phyloP scores from a whole-genome alignment of 2,113 vertebrate genomes.

The Mesembrinibis cayennensis region DNA sequence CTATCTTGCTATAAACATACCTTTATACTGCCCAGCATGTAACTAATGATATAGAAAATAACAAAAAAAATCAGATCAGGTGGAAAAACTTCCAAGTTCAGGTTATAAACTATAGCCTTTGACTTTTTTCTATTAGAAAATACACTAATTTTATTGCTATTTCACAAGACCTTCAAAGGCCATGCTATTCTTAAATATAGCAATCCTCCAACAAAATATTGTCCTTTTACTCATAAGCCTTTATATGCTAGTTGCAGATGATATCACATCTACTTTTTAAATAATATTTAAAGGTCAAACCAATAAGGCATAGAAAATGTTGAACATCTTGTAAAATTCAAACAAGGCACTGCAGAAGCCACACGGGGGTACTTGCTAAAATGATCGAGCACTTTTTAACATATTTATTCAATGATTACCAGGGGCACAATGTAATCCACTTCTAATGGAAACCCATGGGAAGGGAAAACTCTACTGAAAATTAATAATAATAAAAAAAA shows the following conservation, averaged over 20 bases:
- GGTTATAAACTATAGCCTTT: neutral
- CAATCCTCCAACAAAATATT: neutral
- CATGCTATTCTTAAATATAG: neutral
- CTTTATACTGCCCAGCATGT: neutral
- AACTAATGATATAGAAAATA: neutral
- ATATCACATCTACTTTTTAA: conserved; percentile 41
- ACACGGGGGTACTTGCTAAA: conserved; percentile 31
- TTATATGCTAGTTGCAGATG: conserved; percentile 24
- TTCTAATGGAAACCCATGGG: neutral
- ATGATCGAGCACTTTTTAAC: conserved; percentile 48
- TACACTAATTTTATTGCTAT: neutral
- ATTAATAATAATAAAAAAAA: neutral
- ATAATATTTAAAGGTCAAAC: conserved; percentile 66
- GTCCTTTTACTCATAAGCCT: neutral
- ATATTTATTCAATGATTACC: conserved; percentile 57
- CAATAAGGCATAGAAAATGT: conserved; percentile 56
- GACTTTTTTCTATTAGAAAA: neutral
- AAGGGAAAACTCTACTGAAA: neutral
- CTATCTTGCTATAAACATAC: neutral
- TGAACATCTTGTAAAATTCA: conserved; percentile 65
- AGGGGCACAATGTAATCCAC: neutral
- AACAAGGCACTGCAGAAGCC: conserved; percentile 22
- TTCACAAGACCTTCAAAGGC: neutral
- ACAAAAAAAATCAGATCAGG: neutral
- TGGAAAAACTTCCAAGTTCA: neutral